Percentiles rank a stretch among this genome's conserved stretches.
phyloP scores from a whole-genome alignment of 2,113 vertebrate genomes.

The Elephas maximus region DNA sequence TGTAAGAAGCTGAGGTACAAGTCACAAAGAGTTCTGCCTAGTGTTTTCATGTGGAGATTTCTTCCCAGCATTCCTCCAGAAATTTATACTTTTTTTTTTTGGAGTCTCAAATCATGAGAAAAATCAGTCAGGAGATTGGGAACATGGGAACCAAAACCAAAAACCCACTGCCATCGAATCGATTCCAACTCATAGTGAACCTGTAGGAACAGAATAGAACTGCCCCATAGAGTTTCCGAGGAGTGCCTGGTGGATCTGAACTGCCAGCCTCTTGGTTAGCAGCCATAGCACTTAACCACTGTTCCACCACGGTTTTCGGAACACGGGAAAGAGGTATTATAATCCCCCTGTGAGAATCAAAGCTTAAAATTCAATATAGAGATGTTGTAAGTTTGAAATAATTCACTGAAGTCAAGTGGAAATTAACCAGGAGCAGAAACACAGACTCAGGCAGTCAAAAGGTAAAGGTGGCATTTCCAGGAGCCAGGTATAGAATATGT shows the following conservation, averaged over 20 bases:
- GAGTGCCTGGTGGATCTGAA: no score
- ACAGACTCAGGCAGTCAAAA: not conserved
- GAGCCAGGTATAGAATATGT: not conserved
- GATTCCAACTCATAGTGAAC: no score
- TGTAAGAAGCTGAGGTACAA: not conserved
- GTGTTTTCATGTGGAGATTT: not conserved
- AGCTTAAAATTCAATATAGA: constrained; percentile 28
- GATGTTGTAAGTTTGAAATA: not conserved
- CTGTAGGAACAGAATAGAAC: no score
- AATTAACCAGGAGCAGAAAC: not conserved
- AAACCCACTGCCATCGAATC: no score
- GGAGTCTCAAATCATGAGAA: not conserved
- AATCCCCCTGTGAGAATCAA: not conserved
- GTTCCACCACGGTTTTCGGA: not conserved
- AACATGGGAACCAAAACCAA: not conserved
- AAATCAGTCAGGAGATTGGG: not conserved
- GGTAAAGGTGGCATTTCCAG: not conserved
- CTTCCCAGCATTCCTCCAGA: not conserved
- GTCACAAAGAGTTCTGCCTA: not conserved
- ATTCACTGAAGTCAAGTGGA: not conserved
- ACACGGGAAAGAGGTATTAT: not conserved
- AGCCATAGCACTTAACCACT: no score
- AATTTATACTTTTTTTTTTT: not conserved
- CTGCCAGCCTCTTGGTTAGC: no score
- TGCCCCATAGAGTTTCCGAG: no score